Conservation (phyloP, 2,113 vertebrate species). For the Antennarius striatus region DNA sequence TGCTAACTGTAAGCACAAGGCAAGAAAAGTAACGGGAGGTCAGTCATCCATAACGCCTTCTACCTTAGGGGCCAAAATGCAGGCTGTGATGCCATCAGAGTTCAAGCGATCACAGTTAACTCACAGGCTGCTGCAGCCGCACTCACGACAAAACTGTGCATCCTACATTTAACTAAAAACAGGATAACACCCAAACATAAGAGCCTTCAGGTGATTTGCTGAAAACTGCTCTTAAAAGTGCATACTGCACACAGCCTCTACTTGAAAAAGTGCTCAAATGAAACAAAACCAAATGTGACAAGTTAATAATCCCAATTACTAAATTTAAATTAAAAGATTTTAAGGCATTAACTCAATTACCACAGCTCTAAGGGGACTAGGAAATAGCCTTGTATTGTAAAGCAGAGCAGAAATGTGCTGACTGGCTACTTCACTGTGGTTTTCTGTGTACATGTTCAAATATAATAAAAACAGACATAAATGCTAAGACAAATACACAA, state of each 20-base stretch:
- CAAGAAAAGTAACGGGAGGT: conserved; percentile 47
- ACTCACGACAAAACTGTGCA: conserved; percentile 34
- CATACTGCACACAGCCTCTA: conserved; percentile 10
- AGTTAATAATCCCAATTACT: conserved; percentile 31
- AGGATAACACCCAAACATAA: conserved; percentile 31
- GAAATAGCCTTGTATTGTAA: conserved; percentile 34
- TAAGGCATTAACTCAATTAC: conserved; percentile 5
- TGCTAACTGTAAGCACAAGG: conserved; percentile 72
- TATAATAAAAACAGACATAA: conserved; percentile 25
- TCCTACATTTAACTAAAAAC: conserved; percentile 25
- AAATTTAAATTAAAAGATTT: neutral
- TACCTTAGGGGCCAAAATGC: conserved; percentile 62
- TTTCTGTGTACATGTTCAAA: conserved; percentile 17
- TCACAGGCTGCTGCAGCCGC: conserved; percentile 51
- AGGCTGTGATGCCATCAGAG: conserved; percentile 55
- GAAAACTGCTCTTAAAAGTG: conserved; percentile 32
- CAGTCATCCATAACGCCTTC: conserved; percentile 46
- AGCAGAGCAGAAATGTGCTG: conserved; percentile 4
- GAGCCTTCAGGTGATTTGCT: conserved; percentile 48
- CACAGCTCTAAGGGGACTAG: conserved; percentile 19
- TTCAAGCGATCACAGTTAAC: conserved; percentile 53
- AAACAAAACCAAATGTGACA: conserved; percentile 45
- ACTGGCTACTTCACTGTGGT: conserved; percentile 4
- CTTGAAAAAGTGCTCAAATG: conserved; percentile 45
- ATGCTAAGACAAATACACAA: conserved; percentile 24